A percentile compares a stretch with the other conserved stretches of the same genome.
phyloP scores from a whole-genome alignment of 2,888 invertebrate species.

The Drosophila setosimentum region DNA sequence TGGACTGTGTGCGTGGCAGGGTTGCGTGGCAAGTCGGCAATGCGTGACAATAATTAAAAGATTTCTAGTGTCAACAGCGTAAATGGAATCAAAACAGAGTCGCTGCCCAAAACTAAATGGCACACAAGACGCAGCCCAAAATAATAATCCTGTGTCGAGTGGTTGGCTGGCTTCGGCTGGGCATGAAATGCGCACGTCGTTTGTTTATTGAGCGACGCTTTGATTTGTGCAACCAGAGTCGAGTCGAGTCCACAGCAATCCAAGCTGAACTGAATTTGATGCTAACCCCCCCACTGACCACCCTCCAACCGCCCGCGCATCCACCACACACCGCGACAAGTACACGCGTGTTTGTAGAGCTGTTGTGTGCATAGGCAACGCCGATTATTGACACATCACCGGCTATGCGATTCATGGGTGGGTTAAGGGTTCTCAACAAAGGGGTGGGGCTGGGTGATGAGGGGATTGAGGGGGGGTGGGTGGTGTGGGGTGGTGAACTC shows the following conservation, averaged over 20 bases:
- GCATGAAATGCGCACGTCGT: slow-evolving; percentile 73
- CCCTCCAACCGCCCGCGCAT: neutral
- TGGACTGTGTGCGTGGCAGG: slow-evolving; percentile 31
- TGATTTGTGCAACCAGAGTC: slow-evolving; percentile 64
- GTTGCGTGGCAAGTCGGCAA: slow-evolving; percentile 17
- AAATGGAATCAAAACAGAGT: slow-evolving; percentile 81
- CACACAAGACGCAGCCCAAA: slow-evolving; percentile 39
- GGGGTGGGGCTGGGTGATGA: neutral
- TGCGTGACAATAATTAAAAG: slow-evolving; percentile 80
- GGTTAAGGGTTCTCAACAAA: neutral
- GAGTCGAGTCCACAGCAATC: slow-evolving; percentile 24
- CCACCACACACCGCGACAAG: slow-evolving; percentile 58
- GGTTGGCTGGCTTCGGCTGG: slow-evolving; percentile 14
- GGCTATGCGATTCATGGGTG: slow-evolving; percentile 29
- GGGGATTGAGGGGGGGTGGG: neutral
- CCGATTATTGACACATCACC: slow-evolving; percentile 78
- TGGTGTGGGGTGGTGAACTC: slow-evolving; percentile 4
- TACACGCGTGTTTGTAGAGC: slow-evolving; percentile 71
- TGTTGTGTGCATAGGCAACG: slow-evolving; percentile 74
- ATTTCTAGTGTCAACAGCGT: slow-evolving; percentile 75
- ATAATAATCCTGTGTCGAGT: slow-evolving; percentile 32
- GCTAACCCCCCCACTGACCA: slow-evolving; percentile 1
- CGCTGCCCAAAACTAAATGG: slow-evolving; percentile 57
- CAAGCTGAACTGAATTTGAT: slow-evolving; percentile 54
- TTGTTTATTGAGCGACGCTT: slow-evolving; percentile 77